Conservation (phyloP, 2,797 vertebrate species). For the Cyclura pinguis region DNA sequence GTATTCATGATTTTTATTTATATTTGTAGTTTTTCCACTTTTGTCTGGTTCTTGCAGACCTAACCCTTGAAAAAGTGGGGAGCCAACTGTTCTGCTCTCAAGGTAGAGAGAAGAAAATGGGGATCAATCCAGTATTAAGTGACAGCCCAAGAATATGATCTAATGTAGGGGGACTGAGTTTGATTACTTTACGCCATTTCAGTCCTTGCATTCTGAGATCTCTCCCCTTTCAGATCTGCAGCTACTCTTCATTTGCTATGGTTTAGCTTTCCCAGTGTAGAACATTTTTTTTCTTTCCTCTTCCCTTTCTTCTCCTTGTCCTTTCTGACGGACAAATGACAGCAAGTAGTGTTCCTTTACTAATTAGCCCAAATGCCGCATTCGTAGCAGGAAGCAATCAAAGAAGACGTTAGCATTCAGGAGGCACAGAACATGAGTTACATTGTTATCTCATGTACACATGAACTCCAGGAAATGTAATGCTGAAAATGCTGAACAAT, state of each 20-base stretch:
- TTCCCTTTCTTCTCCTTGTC: too few species aligned
- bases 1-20: too few species aligned
- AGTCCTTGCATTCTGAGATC: not conserved
- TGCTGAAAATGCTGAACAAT: not conserved
- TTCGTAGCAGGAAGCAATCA: slow-evolving; percentile 17
- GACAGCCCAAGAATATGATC: not conserved
- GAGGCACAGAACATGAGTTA: slow-evolving; percentile 5
- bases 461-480: slow-evolving; percentile 21
- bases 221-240: not conserved
- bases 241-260: not conserved
- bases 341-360: not conserved
- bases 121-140: not conserved
- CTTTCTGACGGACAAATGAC: not conserved
- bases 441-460: slow-evolving; percentile 22
- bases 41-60: too few species aligned
- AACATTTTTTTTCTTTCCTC: not conserved
- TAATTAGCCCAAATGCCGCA: slow-evolving; percentile 6
- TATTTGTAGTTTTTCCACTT: too few species aligned
- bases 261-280: not conserved
- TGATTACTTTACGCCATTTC: not conserved
- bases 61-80: too few species aligned
- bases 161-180: not conserved
- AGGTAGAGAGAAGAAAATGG: not conserved
- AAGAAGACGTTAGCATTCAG: slow-evolving; percentile 10
- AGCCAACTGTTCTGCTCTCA: not conserved